These are phyloP conservation scores for Oceanites oceanicus DNA, from an alignment of 2,113 vertebrate species.

Conservation along the genomic window DNA sequence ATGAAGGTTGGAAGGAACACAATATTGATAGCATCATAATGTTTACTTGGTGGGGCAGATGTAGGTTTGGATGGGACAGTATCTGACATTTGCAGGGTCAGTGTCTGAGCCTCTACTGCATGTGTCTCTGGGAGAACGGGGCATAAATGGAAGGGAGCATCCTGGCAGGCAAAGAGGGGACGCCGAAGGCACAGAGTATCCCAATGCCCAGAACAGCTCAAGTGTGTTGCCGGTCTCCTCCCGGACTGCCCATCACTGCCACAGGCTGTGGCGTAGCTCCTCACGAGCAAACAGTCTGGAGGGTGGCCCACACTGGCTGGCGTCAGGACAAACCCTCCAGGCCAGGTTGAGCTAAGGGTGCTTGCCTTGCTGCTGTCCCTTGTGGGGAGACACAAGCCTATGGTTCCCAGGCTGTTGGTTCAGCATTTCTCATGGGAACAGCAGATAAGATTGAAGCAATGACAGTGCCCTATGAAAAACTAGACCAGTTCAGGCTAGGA, in stretches of 20 bases:
- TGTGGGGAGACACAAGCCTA: neutral
- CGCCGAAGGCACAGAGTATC: neutral
- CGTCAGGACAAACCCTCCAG: neutral
- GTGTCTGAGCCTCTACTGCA: fast-evolving
- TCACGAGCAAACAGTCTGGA: neutral
- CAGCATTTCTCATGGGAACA: neutral
- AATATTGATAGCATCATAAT: neutral
- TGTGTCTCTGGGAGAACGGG: neutral
- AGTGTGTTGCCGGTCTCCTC: neutral
- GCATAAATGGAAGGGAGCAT: neutral
- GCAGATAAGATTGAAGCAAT: neutral
- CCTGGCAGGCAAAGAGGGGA: neutral
- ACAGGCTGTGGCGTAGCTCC: neutral
- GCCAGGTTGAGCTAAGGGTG: neutral
- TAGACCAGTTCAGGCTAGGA: neutral
- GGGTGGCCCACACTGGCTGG: neutral
- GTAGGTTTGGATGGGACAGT: neutral
- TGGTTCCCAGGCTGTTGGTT: neutral
- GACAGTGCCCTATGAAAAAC: neutral
- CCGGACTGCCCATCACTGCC: neutral
- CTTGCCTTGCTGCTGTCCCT: neutral
- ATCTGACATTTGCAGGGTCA: neutral
- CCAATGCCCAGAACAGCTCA: neutral
- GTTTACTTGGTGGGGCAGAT: neutral
- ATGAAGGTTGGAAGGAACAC: neutral